Evolutionary conservation across 1,140 invertebrate genomes (phyloP), one percentile per base, ranked within the genome.

Genomic region (Calosoma granatense): DNA sequence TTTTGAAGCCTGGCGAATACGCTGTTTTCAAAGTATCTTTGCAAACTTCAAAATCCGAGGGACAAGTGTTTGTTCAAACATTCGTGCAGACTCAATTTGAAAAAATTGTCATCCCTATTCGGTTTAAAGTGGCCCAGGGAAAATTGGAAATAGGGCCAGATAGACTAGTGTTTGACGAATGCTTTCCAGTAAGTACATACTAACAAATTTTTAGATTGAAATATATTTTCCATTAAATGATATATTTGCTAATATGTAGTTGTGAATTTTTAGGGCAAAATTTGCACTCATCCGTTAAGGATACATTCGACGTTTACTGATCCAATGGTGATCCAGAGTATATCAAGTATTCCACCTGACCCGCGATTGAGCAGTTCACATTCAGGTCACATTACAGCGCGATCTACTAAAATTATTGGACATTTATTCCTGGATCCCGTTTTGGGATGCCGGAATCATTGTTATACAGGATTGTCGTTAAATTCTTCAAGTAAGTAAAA

Each of bases 41-140:
- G 1, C 78, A 81, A 60, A 85, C 87, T 55, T 79, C 82, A 2
- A 76, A 80, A 61, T 72, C 78, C 6, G 85, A 90, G 62, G 88
- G 87, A 43, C 74, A 80, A 19, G 82, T 84, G 64, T 74, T 77
- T 58, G 87, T 83, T 22, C 81, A 85, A 60, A 78, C 90, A 1
- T 81, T 83, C 61, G 77, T 92, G n/a, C 78, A 79, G 62, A 90
- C 88, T 17, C 79, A 83, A 21, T 88, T 82, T 70, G 86, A 92
- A 65, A 74, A 79, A 58, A 71, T 87, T 12, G 78, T 72, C 1
- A 73, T 85, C 21, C 78, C 80, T 0, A 78, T 86, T 14, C 74
- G 78, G 54, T 83, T 85, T 70, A 73, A 75, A 62, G 77, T 84
- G 4, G 78, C 81, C 0, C 72, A 80, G 43, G 83, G 83, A 22